These are phyloP conservation scores for Argyresthia goedartella DNA, from an alignment of 2,888 invertebrate species.

Conservation along the genomic window DNA sequence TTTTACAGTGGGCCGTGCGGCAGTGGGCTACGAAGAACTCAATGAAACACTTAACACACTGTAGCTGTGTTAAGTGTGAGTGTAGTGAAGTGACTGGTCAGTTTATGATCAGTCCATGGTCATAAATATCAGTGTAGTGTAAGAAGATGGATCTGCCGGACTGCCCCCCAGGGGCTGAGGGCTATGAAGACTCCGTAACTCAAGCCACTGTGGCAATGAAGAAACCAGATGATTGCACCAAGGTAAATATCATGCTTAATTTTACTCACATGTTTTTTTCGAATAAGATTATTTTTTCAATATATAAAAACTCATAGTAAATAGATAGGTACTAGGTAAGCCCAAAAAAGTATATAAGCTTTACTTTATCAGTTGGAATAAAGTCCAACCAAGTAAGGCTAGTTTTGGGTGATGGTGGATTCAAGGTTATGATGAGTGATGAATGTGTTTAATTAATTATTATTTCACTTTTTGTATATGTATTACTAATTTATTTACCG, in stretches of 20 bases:
- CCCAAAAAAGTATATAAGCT: no score
- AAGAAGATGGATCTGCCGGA: constrained; percentile 61
- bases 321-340: no score
- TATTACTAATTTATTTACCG: neutral
- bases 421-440: no score
- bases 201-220: constrained; percentile 21
- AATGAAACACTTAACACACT: constrained; percentile 2
- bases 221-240: constrained; percentile 46
- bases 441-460: no score
- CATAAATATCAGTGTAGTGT: constrained; percentile 64
- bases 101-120: constrained; percentile 48
- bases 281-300: neutral
- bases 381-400: no score
- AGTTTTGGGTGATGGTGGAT: no score
- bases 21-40: constrained; percentile 20
- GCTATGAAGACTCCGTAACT: constrained; percentile 50
- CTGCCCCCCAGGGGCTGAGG: constrained; percentile 62
- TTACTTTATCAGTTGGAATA: no score
- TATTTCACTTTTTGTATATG: neutral
- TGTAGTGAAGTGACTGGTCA: constrained; percentile 22
- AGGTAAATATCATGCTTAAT: constrained; percentile 44
- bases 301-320: neutral
- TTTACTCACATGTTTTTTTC: constrained; percentile 4
- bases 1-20: constrained; percentile 27
- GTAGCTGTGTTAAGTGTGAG: constrained; percentile 8